Base-by-base conservation (phyloP, 2,888 invertebrate genomes). In the Caenorhabditis auriculariae region DNA sequence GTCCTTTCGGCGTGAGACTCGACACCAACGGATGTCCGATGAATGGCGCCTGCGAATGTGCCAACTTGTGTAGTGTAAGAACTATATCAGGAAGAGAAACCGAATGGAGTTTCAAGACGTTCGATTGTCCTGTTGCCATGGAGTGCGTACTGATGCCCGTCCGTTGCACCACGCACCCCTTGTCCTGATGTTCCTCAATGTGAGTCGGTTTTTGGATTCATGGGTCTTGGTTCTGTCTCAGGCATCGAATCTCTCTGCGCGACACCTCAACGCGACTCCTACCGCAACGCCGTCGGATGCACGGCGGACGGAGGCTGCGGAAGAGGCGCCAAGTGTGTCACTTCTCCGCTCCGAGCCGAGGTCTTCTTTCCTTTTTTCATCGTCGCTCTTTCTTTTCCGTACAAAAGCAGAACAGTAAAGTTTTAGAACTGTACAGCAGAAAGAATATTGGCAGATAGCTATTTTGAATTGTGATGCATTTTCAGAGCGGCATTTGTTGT, bases 21-120 rank as follows among this genome's bases (percentile, higher is more conserved):
- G 72, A 72, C 46, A 29, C 61, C 6, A 60, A 43, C 26, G 72
- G 72, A 5, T 72, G 72, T 47, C 72, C 72, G 2, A 38, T 58
- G 3, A 57, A 61, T n/a, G 76, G 74, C 12, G 48, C 55, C 23
- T 72, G 72, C 46, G 51, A 58, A 37, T 72, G 72, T 41, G 54
- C 44, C 28, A 61, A 68, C 38, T 57, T 65, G 9, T 72, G 72
- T 32, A 44, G 44, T 49, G 73, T 74, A 12, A 27, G 49, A 43
- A 27, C 3, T 32, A 9, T 1, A 15, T 35, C 26, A 6, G 24
- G 23, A n/a, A 15, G 19, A 19, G 4, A 4, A 26, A 27, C 7
- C 15, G n/a, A 12, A n/a, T 19, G 12, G n/a, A n/a, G n/a, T 5
- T 59, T 66, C 28, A 49, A 67, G 67, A 24, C 51, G 1, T 59